Base-by-base conservation (phyloP, 1,140 invertebrate species). In the Panagrolaimus sp. region DNA sequence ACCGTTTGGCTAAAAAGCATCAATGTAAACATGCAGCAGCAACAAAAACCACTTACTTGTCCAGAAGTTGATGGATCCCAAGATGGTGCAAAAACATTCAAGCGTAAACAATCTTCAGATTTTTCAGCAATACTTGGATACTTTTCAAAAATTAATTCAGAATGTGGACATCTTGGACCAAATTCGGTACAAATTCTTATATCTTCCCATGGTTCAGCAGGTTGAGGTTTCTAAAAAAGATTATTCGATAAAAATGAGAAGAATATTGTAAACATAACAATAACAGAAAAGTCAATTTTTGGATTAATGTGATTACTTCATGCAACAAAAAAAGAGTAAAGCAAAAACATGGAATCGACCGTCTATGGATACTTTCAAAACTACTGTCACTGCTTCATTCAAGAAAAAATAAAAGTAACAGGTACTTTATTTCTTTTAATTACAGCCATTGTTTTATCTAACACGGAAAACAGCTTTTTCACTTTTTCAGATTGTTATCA, bases 51-150 rank as follows among this genome's bases (percentile, higher is more conserved):
- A 38, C n/a, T n/a, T n/a, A 38, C 31, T 38, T 16, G 25, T 13
- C 45, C 62, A 71, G 9, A 11, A 13, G 9, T 4, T 9, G 25
- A 14, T 69, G 31, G 27, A 8, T 44, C 79, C 85, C 85, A 87
- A 63, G 46, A 71, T 1, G 88, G 88, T 5, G 86, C 87, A 75
- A 89, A 90, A 13, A 91, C 86, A 64, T 89, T 89, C 0, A 90
- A 76, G 63, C 87, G 87, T 0, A 90, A 83, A 77, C 89, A 90
- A 75, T 90, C 88, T 78, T 90, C 89, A 23, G 27, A 51, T 53
- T 70, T 73, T 31, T 57, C 51, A 31, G 64, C 20, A 1, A 70
- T 8, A 1, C 7, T 48, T n/a, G n/a, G 9, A 16, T 74, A 47
- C 45, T 63, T 68, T 25, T 70, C 72, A 14, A 76, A 46, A 9